Base-by-base conservation (phyloP, 2,797 vertebrate species). In the Balearica regulorum region DNA sequence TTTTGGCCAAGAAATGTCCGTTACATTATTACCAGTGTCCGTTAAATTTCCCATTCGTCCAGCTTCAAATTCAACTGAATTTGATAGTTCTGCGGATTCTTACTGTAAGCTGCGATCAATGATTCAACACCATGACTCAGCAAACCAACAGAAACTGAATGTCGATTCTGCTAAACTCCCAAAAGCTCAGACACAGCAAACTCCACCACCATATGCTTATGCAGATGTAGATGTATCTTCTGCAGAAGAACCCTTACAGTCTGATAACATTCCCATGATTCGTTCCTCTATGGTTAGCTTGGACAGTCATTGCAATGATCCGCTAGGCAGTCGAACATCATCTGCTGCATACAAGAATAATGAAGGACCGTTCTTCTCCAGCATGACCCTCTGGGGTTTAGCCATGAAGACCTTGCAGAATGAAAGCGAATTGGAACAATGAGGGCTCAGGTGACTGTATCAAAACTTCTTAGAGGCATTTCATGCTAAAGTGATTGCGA, bases 341-440 rank as follows among this genome's bases (percentile, higher is more conserved):
- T 78, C 98, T 18, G 86, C 97, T 5, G 41, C 97, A 0, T 98
- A 98, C 93, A 98, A 98, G 97, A 97, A 91, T 29, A 97, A 91
- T 0, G 99, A 99, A 43, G 99, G 98, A 5, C 99, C 98, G 9
- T 98, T 99, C 62, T 99, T 99, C 97, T 99, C 99, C 82, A 99
- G 99, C 88, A 98, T 99, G 93, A 99, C 98, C 8, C 98, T 99
- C 29, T 99, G 99, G 99, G 99, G 99, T 41, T 96, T 99, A 62
- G 99, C 99, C 1, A 99, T 99, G 99, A 99, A 99, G 97, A 99
- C 99, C 0, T 97, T 99, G 94, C 99, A 99, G 96, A 99, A 99
- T 29, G 99, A 99, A 49, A 98, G 95, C 0, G 99, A 99, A 25
- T 39, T 98, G 96, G 98, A 98, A 4, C 98, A 98, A 17, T 98